These are phyloP conservation scores for Orthosia cruda DNA, from an alignment of 2,888 invertebrate species.

Conservation along the genomic window DNA sequence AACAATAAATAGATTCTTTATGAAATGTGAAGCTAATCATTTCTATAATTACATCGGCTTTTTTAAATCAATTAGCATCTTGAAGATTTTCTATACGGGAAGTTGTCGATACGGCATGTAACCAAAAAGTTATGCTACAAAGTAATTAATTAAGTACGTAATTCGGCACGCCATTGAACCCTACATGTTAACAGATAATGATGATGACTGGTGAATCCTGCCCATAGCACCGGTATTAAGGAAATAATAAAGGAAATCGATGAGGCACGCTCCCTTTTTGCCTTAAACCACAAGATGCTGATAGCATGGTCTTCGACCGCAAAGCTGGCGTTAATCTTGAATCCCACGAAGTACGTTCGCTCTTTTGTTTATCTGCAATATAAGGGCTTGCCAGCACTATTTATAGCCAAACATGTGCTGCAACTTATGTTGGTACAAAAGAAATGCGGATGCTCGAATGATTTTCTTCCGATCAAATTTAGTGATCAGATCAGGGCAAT, in stretches of 20 bases:
- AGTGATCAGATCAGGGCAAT: no score
- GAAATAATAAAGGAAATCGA: conserved; percentile 73
- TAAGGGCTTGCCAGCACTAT: conserved; percentile 16
- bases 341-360: conserved; percentile 37
- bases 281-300: conserved; percentile 41
- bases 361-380: conserved; percentile 16
- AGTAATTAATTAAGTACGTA: conserved; percentile 49
- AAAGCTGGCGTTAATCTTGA: conserved; percentile 64
- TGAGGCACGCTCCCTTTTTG: conserved; percentile 67
- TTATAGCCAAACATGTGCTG: not conserved
- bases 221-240: conserved; percentile 63
- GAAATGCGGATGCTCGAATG: not conserved
- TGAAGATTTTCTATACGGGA: not conserved
- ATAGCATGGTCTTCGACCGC: conserved; percentile 55
- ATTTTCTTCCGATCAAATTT: no score
- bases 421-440: not conserved
- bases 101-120: conserved; percentile 11
- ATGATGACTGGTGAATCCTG: conserved; percentile 63
- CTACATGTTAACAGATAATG: conserved; percentile 49
- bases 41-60: not conserved
- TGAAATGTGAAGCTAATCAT: not conserved
- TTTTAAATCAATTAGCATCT: not conserved
- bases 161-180: conserved; percentile 61
- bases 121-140: conserved; percentile 30
- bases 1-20: not conserved